phyloP scores from a whole-genome alignment of 2,797 vertebrate species.

The Sibirionetta formosa region DNA sequence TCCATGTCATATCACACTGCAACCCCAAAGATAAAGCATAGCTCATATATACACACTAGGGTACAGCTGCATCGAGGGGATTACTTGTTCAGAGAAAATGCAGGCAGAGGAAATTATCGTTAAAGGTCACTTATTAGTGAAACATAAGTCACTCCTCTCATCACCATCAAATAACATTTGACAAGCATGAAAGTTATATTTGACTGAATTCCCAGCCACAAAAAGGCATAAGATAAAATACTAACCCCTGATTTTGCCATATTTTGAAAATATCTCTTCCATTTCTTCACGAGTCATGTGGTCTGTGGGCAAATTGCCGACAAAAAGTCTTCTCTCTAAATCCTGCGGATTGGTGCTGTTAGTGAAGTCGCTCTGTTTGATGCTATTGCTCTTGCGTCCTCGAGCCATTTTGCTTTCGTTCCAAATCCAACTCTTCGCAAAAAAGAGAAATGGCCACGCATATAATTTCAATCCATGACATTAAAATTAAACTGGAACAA shows the following conservation, averaged over 20 bases:
- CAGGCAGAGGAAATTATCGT: not conserved
- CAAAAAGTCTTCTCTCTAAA: constrained; percentile 93
- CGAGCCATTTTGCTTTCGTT: constrained; percentile 85
- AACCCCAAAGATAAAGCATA: not conserved
- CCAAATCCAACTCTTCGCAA: constrained; percentile 77
- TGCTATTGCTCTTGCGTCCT: constrained; percentile 87
- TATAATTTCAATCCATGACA: constrained; percentile 69
- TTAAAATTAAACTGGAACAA: constrained; percentile 61
- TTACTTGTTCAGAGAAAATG: not conserved
- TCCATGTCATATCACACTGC: not conserved
- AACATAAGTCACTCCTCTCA: constrained; percentile 1
- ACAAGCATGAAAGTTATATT: constrained; percentile 38
- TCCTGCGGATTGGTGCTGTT: constrained; percentile 90
- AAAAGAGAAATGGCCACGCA: constrained; percentile 76
- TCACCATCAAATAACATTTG: constrained; percentile 22
- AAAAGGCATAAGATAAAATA: constrained; percentile 79
- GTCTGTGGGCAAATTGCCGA: constrained; percentile 92
- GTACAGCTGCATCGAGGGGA: not conserved
- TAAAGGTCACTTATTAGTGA: constrained; percentile 38
- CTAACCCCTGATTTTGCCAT: constrained; percentile 92
- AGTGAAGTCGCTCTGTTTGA: constrained; percentile 78
- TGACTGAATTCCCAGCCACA: constrained; percentile 58
- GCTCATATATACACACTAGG: fast-evolving
- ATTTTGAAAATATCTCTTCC: constrained; percentile 90
- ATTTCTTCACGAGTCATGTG: constrained; percentile 92